Base-by-base conservation (phyloP, 2,113 vertebrate species). In the Mesitornis unicolor region DNA sequence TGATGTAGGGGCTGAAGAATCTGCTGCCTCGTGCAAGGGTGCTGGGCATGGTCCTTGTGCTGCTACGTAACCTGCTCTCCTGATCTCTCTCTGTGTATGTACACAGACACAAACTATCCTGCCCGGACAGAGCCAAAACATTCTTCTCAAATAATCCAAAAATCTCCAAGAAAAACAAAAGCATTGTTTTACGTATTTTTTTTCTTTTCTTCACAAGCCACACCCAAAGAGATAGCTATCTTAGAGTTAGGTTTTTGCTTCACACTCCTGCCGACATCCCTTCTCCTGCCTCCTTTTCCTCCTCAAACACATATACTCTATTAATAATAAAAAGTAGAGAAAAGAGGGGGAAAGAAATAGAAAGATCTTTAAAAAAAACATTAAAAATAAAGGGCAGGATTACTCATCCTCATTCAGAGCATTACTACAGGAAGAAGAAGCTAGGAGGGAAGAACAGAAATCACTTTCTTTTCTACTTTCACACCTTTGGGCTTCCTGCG, bases 1-100 rank as follows among this genome's bases (percentile, higher is more conserved):
- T 61, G 87, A 94, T 84, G 87, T 7, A 65, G 81, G 57, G 75
- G 73, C 38, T 80, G 83, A 80, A 85, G 82, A 91, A 96, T 89
- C 47, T 4, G 3, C 13, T 19, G 33, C 53, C 45, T 69, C 6
- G 1, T 40, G 65, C 77, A 63, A 59, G 48, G 2, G 5, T 67
- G 75, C 61, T 38, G 56, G 50, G 61, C 84, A 79, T 2, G 3
- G 63, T 20, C 86, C 43, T 69, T 21, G 20, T 1, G 11, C n/a
- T 48, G 73, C 77, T 80, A 36, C 0, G 0, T n/a, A 28, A 64
- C 1, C 12, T 17, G 54, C 6, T 81, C 15, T 43, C 86, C 60
- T 65, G 21, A 26, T 35, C 42, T 51, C 10, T 3, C 21, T 40
- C 31, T 14, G 1, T 7, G 11, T 19, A 3, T 2, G 2, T 29